Evolutionary conservation across 1,140 invertebrate species (phyloP), one percentile per base, ranked within the genome.

Genomic region (Protaetia brevitarsis): DNA sequence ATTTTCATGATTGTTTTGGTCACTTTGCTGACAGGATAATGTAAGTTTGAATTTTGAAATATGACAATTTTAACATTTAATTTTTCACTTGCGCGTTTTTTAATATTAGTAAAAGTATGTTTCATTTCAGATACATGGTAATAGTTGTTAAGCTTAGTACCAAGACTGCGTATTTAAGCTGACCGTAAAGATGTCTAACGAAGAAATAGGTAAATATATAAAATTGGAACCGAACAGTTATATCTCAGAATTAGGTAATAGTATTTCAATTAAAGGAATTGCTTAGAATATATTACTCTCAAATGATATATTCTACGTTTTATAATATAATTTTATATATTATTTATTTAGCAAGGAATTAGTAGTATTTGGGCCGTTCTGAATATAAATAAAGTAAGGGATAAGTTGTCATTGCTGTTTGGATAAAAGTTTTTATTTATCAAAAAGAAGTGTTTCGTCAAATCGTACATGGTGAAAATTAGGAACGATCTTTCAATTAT

Each of bases 201-300:
- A 66, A 62, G 69, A 69, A 60, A 28, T 66, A 28, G 69, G 67
- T 68, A 45, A 66, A 37, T 62, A 64, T 16, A 10, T 3, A 28
- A 23, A 34, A 34, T 34, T 2, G 8, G 1, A 11, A 34, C 13
- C 37, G 16, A 10, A 19, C 34, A 13, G 6, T 27, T 2, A 21
- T 21, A 28, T 7, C 21, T 27, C 51, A 3, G 21, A 5, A 34
- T 34, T 2, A 1, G 13, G 13, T 34, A 2, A 34, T n/a, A 34
- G 7, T 3, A 16, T 21, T 7, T 56, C 10, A 56, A 26, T 56
- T 2, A 2, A 56, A 11, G 21, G 21, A 19, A 11, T 34, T 34
- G 31, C 8, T 34, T 34, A 2, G 13, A 34, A n/a, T n/a, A n/a
- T n/a, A n/a, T n/a, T n/a, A n/a, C n/a, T n/a, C n/a, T n/a, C n/a